Base-by-base conservation (phyloP, 1,140 invertebrate genomes). In the Ips typographus region DNA sequence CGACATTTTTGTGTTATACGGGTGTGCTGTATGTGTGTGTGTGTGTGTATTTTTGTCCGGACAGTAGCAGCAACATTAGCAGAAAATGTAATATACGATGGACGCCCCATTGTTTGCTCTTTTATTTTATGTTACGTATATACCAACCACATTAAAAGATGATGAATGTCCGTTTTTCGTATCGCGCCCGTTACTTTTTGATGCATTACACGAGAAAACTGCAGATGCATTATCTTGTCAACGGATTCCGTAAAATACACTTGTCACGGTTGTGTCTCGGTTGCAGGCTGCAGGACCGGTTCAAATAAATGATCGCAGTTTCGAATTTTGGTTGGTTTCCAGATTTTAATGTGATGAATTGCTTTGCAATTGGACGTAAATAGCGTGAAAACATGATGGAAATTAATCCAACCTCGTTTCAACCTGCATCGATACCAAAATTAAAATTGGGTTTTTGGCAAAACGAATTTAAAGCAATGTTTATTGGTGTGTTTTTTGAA, bases 21-120 rank as follows among this genome's bases (percentile, higher is more conserved):
- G 63, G 59, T 59, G 52, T 62, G 62, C 65, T 70, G 67, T 73
- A 73, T 68, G 60, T 70, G 71, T 71, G 59, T 72, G 57, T 72
- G 65, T 69, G 61, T 65, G 4, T 6, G 56, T 22, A 49, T 8
- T 58, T 47, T 43, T 36, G 59, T 39, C 56, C 7, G 53, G 8
- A 56, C 59, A 68, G 3, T 59, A 49, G 59, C 61, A 68, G 68
- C 68, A 66, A 58, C 71, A 73, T 73, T 71, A 73, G 65, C 71
- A 71, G 68, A 73, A 62, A 73, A 71, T 61, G 68, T 67, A 70
- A 72, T 72, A 71, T 73, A 73, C 71, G 69, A 65, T 68, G 71
- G 61, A 55, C 60, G n/a, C 53, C 56, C 69, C 61, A 71, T 73
- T 73, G 71, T 73, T 73, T 73, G 65, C 58, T 64, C 63, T 65